Percentiles rank a stretch among this genome's conserved stretches.
Conservation (phyloP, 2,113 vertebrate species). For the Equus przewalskii region DNA sequence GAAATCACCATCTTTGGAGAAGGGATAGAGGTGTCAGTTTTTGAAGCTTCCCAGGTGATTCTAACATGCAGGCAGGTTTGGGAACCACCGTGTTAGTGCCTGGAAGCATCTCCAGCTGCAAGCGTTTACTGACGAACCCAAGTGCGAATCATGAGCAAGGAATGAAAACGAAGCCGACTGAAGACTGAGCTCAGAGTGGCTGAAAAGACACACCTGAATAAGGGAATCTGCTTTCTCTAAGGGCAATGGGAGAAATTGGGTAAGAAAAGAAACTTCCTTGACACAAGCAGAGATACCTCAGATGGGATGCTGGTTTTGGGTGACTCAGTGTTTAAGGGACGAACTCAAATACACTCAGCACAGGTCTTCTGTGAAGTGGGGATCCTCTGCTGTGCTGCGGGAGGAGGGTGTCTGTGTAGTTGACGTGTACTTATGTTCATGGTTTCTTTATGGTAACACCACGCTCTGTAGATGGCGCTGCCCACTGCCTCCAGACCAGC, state of each 20-base stretch:
- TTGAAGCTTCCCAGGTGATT: background rate
- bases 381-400: background rate
- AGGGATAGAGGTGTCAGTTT: background rate
- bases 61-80: background rate
- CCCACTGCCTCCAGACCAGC: background rate
- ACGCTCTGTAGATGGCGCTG: background rate
- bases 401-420: background rate
- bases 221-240: background rate
- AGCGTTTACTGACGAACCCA: background rate
- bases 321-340: background rate
- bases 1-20: background rate
- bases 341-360: background rate
- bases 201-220: background rate
- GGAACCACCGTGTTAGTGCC: rapidly evolving
- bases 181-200: background rate
- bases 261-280: background rate
- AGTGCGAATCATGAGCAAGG: background rate
- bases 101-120: background rate
- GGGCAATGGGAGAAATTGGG: background rate
- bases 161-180: background rate
- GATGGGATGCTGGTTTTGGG: background rate
- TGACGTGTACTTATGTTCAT: background rate
- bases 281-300: background rate
- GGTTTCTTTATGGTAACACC: background rate
- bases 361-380: background rate